These are phyloP conservation scores for Lepidostoma basale DNA, from an alignment of 1,140 invertebrate genomes.

Conservation along the genomic window DNA sequence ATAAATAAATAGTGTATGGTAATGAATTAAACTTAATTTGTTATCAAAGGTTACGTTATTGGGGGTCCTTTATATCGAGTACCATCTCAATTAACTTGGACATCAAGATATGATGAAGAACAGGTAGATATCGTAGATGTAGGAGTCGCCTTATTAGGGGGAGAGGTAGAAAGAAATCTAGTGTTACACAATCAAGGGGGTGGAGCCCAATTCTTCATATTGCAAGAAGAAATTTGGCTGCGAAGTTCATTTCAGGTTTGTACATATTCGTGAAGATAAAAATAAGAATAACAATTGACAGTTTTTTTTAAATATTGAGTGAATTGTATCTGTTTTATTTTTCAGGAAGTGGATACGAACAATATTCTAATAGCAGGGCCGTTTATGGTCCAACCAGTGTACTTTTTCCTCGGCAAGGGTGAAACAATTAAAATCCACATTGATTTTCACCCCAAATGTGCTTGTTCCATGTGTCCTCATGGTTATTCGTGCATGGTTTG, in stretches of 20 bases:
- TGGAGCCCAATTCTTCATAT: background rate
- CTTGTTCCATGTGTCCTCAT: background rate
- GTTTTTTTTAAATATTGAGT: no score
- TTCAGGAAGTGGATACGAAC: background rate
- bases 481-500: background rate
- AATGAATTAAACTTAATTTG: background rate
- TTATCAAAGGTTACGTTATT: background rate
- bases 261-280: no score
- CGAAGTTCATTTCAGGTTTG: background rate
- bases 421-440: background rate
- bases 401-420: background rate
- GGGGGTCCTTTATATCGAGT: background rate
- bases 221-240: conserved; percentile 6
- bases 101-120: background rate
- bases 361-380: background rate
- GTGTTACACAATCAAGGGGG: conserved; percentile 2
- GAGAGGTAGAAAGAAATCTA: background rate
- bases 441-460: background rate
- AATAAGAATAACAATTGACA: no score
- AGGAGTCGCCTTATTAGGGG: background rate
- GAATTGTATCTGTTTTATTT: no score
- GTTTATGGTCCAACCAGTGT: background rate
- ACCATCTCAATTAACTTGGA: background rate
- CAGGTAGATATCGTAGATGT: background rate
- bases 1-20: background rate